Percentiles rank a stretch among this genome's conserved stretches.
Conservation (phyloP, 2,113 vertebrate genomes). For the Nyctereutes procyonoides region DNA sequence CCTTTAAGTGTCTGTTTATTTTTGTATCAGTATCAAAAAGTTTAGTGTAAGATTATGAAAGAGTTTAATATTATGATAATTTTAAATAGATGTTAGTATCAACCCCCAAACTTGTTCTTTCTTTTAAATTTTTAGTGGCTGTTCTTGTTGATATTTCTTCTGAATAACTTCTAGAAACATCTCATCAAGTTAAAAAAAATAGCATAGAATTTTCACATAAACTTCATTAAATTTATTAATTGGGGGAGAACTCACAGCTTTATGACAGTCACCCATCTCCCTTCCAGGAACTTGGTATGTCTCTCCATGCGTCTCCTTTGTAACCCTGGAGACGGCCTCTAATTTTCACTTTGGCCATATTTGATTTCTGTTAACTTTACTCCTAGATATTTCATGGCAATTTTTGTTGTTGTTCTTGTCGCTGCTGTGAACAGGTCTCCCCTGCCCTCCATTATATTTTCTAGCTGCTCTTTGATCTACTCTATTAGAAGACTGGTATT, state of each 20-base stretch:
- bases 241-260: not conserved
- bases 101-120: not conserved
- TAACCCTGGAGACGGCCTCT: not conserved
- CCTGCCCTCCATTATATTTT: not conserved
- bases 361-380: not conserved
- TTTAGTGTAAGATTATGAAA: not conserved
- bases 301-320: not conserved
- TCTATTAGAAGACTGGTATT: not conserved
- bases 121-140: constrained; percentile 26
- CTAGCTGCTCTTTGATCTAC: not conserved
- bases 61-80: constrained; percentile 4
- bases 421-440: not conserved
- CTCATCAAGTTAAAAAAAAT: not conserved
- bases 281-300: not conserved
- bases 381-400: not conserved
- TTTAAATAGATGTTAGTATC: not conserved
- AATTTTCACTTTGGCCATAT: not conserved
- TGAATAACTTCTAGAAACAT: constrained; percentile 24
- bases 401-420: constrained; percentile 30
- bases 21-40: not conserved
- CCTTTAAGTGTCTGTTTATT: constrained; percentile 32
- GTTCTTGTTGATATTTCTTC: constrained; percentile 20
- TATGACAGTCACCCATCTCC: not conserved
- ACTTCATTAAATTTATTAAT: not conserved
- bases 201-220: not conserved